phyloP scores from a whole-genome alignment of 2,888 invertebrate genomes.

The Malachius bipustulatus region DNA sequence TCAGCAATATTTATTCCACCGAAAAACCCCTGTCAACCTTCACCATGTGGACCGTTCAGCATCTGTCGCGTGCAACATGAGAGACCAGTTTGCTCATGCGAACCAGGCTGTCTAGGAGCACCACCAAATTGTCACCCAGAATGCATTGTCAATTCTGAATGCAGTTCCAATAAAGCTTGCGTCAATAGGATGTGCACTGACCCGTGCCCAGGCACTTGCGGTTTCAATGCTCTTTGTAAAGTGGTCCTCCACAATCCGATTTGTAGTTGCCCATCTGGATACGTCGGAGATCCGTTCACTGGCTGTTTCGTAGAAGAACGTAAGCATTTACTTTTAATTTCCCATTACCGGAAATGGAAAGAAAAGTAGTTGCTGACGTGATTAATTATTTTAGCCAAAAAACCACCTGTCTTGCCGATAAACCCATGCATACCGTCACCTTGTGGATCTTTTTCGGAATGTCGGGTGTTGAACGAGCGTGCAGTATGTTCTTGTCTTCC shows the following conservation, averaged over 20 bases:
- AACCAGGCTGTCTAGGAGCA: conserved; percentile 57
- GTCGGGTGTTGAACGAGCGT: conserved; percentile 52
- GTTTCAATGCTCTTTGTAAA: conserved; percentile 63
- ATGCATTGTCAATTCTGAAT: conserved; percentile 68
- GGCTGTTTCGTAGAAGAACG: conserved; percentile 53
- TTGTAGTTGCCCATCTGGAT: conserved; percentile 59
- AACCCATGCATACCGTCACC: conserved; percentile 59
- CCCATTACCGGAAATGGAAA: not conserved
- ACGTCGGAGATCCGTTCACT: conserved; percentile 65
- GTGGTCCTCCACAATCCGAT: conserved; percentile 71
- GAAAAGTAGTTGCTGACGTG: too few species aligned
- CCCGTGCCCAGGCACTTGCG: conserved; percentile 67
- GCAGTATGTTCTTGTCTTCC: conserved; percentile 64
- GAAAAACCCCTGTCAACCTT: conserved; percentile 60
- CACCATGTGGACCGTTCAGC: conserved; percentile 70
- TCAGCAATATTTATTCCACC: not conserved
- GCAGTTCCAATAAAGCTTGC: conserved; percentile 62
- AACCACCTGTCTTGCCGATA: conserved; percentile 7
- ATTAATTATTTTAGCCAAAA: too few species aligned
- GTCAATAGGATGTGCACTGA: conserved; percentile 65
- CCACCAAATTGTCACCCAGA: conserved; percentile 69
- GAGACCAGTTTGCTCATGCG: conserved; percentile 67
- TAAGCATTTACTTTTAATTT: conserved; percentile 38
- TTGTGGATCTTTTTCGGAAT: conserved; percentile 67
- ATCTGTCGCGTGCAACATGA: conserved; percentile 58